A percentile compares a stretch with the other conserved stretches of the same genome.
phyloP scores from a whole-genome alignment of 2,888 invertebrate species.

The Margaritifera margaritifera region DNA sequence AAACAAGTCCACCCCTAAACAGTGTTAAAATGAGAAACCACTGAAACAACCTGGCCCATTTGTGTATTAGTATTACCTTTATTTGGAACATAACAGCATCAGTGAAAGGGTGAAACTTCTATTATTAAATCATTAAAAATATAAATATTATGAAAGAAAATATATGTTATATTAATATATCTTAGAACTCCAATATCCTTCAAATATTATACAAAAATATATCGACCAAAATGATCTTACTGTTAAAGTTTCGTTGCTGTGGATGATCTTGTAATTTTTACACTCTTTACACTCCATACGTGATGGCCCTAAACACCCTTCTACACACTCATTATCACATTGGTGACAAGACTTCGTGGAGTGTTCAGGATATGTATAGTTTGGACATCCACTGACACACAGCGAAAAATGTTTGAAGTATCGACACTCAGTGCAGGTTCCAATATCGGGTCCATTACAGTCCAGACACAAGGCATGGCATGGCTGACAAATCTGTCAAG shows the following conservation, averaged over 20 bases:
- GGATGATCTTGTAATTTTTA: conserved; percentile 55
- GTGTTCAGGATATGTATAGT: conserved; percentile 88
- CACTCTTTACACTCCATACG: conserved; percentile 60
- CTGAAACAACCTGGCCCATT: too few species aligned
- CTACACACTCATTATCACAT: conserved; percentile 86
- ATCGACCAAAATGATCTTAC: conserved; percentile 14
- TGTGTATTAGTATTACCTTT: too few species aligned
- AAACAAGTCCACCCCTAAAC: too few species aligned
- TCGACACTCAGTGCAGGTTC: conserved; percentile 89
- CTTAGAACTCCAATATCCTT: background rate
- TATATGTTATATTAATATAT: too few species aligned
- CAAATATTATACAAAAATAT: background rate
- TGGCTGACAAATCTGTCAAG: conserved; percentile 82
- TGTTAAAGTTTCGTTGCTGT: conserved; percentile 14
- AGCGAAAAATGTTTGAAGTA: conserved; percentile 81
- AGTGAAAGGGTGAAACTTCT: too few species aligned
- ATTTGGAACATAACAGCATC: too few species aligned
- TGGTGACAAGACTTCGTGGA: conserved; percentile 82
- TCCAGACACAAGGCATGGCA: conserved; percentile 92
- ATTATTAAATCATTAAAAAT: too few species aligned
- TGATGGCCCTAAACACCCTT: conserved; percentile 74
- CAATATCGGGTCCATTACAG: conserved; percentile 89
- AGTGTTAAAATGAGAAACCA: too few species aligned
- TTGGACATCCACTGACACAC: conserved; percentile 83
- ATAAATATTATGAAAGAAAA: too few species aligned